Conservation (phyloP, 1,140 invertebrate species). For the Zaprionus taronus region DNA sequence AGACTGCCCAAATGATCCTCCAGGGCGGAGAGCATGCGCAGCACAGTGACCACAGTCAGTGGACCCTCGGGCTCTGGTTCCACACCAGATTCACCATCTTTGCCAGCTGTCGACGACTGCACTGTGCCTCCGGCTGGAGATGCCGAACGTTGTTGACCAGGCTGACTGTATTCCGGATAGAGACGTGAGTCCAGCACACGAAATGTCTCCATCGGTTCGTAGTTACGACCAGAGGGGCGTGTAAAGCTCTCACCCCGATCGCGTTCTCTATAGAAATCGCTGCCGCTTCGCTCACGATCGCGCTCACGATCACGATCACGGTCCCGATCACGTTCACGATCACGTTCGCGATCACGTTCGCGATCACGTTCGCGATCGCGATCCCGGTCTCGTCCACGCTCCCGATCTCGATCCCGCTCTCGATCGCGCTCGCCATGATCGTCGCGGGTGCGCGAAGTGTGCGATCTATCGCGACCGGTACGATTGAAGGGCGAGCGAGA, state of each 20-base stretch:
- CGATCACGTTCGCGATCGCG: constrained; percentile 35
- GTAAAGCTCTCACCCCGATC: constrained; percentile 39
- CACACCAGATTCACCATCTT: constrained; percentile 30
- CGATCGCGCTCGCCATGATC: constrained; percentile 21
- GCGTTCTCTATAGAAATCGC: constrained; percentile 33
- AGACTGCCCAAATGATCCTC: constrained; percentile 92
- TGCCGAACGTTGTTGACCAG: constrained; percentile 32
- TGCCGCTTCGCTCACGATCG: constrained; percentile 1
- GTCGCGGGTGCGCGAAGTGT: constrained; percentile 31
- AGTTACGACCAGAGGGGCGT: constrained; percentile 32
- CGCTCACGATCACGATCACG: constrained; percentile 4
- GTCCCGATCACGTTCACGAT: constrained; percentile 6
- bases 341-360: constrained; percentile 9
- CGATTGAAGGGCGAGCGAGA: constrained; percentile 54
- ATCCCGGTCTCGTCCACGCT: constrained; percentile 14
- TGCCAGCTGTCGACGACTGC: neutral
- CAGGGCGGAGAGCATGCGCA: constrained; percentile 90
- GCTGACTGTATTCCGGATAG: constrained; percentile 63
- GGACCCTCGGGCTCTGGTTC: constrained; percentile 68
- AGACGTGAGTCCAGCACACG: constrained; percentile 61
- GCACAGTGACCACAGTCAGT: constrained; percentile 88
- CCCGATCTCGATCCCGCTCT: constrained; percentile 4
- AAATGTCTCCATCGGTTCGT: constrained; percentile 52
- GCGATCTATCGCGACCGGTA: constrained; percentile 22
- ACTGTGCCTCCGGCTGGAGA: constrained; percentile 35